Percentiles rank a stretch among this genome's conserved stretches.
phyloP scores from a whole-genome alignment of 2,797 vertebrate species.

The Setipinna tenuifilis region DNA sequence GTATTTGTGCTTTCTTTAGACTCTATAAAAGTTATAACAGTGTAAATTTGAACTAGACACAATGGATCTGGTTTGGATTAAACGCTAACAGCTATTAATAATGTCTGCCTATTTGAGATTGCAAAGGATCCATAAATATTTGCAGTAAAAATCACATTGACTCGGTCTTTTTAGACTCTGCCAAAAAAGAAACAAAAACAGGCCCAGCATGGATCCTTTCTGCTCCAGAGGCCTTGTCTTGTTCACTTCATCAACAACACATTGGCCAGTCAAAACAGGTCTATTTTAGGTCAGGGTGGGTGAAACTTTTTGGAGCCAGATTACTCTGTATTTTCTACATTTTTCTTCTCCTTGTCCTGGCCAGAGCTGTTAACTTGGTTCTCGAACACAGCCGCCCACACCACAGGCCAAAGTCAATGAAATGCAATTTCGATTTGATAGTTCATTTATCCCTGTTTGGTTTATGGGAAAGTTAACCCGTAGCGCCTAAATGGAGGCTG shows the following conservation, averaged over 20 bases:
- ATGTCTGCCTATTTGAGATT: conserved; percentile 33
- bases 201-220: conserved; percentile 11
- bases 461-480: conserved; percentile 17
- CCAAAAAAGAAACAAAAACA: conserved; percentile 11
- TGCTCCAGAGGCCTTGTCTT: conserved; percentile 16
- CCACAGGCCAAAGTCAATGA: conserved; percentile 12
- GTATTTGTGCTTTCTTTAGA: conserved; percentile 11
- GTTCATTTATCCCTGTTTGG: conserved; percentile 14
- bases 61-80: conserved; percentile 35
- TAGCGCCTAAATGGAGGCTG: background rate
- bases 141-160: conserved; percentile 32
- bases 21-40: conserved; percentile 12
- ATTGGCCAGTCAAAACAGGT: conserved; percentile 12
- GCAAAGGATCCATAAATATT: conserved; percentile 29
- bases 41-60: conserved; percentile 25
- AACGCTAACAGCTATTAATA: conserved; percentile 37
- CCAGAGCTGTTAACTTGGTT: background rate
- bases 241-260: conserved; percentile 13
- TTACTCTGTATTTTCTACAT: background rate
- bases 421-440: conserved; percentile 12
- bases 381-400: background rate
- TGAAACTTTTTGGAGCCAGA: background rate
- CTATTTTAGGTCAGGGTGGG: background rate
- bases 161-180: background rate
- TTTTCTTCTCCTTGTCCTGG: background rate